Percentiles rank a stretch among this genome's conserved stretches.
phyloP scores from a whole-genome alignment of 2,113 vertebrate species.

The Neolamprologus devosi region DNA sequence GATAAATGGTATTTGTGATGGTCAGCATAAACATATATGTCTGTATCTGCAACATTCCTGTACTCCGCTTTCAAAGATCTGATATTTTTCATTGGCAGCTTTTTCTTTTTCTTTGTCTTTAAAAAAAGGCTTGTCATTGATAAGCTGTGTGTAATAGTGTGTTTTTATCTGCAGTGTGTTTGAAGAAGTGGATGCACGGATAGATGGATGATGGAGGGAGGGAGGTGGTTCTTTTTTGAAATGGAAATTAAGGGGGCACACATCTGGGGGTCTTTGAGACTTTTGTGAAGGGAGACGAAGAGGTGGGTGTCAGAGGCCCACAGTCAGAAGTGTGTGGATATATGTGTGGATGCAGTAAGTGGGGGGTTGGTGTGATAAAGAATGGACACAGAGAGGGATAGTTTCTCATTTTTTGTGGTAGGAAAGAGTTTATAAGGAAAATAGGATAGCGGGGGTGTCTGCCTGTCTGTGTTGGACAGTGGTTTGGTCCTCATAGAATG shows the following conservation, averaged over 20 bases:
- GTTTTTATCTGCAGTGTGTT: neutral
- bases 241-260: slow-evolving; percentile 66
- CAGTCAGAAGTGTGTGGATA: slow-evolving; percentile 38
- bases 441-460: neutral
- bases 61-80: neutral
- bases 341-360: neutral
- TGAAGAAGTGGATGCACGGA: slow-evolving; percentile 10
- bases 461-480: neutral
- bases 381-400: neutral
- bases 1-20: neutral
- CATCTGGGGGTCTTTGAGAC: slow-evolving; percentile 70
- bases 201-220: slow-evolving; percentile 37
- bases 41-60: neutral
- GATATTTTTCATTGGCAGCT: neutral
- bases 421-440: neutral
- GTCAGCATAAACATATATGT: neutral
- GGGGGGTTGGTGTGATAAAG: neutral
- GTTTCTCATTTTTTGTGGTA: slow-evolving; percentile 24
- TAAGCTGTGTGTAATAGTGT: neutral
- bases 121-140: neutral
- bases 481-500: neutral
- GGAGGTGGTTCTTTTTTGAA: slow-evolving; percentile 59
- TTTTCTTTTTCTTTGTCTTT: neutral
- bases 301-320: slow-evolving; percentile 61
- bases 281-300: slow-evolving; percentile 39